Evolutionary conservation across 1,140 invertebrate species (phyloP).

Genomic region (Magallana gigas): DNA sequence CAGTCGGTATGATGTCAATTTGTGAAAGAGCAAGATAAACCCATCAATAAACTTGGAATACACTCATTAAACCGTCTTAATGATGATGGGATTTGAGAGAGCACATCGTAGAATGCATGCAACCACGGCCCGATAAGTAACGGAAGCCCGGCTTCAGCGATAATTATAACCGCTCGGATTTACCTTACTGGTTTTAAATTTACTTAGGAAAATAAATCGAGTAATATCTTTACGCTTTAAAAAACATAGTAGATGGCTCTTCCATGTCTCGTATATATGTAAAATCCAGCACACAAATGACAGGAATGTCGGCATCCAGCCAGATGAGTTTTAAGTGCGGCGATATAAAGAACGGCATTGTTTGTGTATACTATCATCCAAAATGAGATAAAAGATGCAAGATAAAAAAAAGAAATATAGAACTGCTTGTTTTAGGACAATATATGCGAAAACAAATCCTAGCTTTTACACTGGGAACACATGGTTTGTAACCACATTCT

Average conservation of each 20-base stretch:
- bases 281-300: slow-evolving; percentile 17
- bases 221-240: neutral
- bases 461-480: neutral
- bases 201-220: neutral
- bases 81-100: slow-evolving; percentile 6
- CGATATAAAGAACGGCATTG: neutral
- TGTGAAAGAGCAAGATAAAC: neutral
- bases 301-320: neutral
- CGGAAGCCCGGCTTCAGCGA: neutral
- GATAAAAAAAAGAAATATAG: neutral
- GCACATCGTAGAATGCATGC: neutral
- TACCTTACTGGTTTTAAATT: neutral
- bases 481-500: neutral
- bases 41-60: slow-evolving; percentile 2
- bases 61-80: slow-evolving; percentile 26
- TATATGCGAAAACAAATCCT: neutral
- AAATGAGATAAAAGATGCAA: neutral
- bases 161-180: neutral
- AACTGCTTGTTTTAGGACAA: slow-evolving; percentile 10
- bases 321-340: slow-evolving; percentile 1
- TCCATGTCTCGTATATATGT: slow-evolving; percentile 2
- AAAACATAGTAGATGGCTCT: neutral
- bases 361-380: slow-evolving; percentile 14
- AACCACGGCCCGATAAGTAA: neutral
- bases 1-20: neutral